Percentiles rank a stretch among this genome's conserved stretches.
These are phyloP conservation scores for Meloidogyne chitwoodi DNA, from an alignment of 1,140 invertebrate species.

Conservation along the genomic window DNA sequence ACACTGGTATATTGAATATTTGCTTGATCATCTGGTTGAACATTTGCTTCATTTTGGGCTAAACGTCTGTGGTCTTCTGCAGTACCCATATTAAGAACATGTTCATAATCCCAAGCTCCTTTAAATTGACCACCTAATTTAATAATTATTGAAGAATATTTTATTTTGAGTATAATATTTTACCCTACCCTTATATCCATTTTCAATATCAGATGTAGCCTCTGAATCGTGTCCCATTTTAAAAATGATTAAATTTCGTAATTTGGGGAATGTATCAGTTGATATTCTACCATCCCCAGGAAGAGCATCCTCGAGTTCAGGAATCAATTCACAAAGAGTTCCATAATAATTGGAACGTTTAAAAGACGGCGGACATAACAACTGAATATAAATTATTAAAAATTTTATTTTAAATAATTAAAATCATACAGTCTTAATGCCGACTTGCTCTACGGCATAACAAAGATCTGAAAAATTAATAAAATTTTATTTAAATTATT, in stretches of 20 bases:
- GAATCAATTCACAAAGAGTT: constrained; percentile 48
- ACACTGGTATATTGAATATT: constrained; percentile 60
- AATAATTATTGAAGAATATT: background rate
- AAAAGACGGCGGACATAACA: constrained; percentile 53
- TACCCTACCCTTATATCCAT: background rate
- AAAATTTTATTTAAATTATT: background rate
- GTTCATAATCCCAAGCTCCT: constrained; percentile 54
- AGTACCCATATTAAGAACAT: constrained; percentile 55
- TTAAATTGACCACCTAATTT: constrained; percentile 26
- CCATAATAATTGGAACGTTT: constrained; percentile 57
- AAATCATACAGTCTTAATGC: constrained; percentile 30
- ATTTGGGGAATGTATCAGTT: constrained; percentile 48
- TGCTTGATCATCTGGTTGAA: constrained; percentile 59
- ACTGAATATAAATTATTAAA: constrained; percentile 19
- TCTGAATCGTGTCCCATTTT: constrained; percentile 45
- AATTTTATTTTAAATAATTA: background rate
- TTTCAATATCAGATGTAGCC: background rate
- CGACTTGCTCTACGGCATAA: constrained; percentile 76
- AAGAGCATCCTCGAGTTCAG: constrained; percentile 39
- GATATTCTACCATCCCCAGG: constrained; percentile 42
- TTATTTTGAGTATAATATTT: background rate
- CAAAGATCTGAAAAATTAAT: constrained; percentile 68
- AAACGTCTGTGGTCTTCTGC: constrained; percentile 61
- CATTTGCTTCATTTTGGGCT: constrained; percentile 61
- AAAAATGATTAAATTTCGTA: constrained; percentile 57